Base-by-base conservation (phyloP, 2,113 vertebrate genomes). In the Archocentrus centrarchus region DNA sequence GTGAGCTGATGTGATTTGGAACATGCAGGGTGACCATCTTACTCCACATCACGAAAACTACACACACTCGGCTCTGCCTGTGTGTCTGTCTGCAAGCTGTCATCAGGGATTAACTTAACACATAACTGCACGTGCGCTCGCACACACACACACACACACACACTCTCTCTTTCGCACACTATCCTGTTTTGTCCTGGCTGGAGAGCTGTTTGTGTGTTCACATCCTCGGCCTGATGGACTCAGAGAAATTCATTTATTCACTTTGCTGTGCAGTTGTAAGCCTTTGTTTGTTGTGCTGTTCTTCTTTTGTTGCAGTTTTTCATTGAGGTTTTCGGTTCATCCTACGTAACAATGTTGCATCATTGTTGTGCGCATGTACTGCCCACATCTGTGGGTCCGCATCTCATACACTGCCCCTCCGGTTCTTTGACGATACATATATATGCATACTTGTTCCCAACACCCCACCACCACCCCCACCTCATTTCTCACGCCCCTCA, bases 181-280 rank as follows among this genome's bases (percentile, higher is more conserved):
- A 24, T 79, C 79, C 81, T 85, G 78, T 80, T 85, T 82, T 60
- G 84, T 87, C 81, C 83, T 6, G 22, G 76, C 83, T 60, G 88
- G 55, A 91, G 91, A 92, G 88, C 84, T 92, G 89, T 88, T 91
- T 75, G 79, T 88, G 77, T 68, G 14, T 82, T 78, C 57, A 39
- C 41, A 59, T 82, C 81, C 22, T 82, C 70, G 15, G 75, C 87
- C 85, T 75, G 77, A 30, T 75, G 86, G 83, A 58, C 77, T 62
- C n/a, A 20, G 81, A 11, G 79, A 79, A 87, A 68, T 88, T 85
- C 20, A 83, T 85, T 86, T 86, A 86, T 77, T 83, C n/a, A 30
- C 24, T 89, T 88, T 75, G 70, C 30, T 2, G 59, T 86, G 53
- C 8, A 2, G 39, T 58, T 61, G 79, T 79, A 63, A 84, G 50